Base-by-base conservation (phyloP, 1,140 invertebrate genomes). In the Drosophila pallidifrons region DNA sequence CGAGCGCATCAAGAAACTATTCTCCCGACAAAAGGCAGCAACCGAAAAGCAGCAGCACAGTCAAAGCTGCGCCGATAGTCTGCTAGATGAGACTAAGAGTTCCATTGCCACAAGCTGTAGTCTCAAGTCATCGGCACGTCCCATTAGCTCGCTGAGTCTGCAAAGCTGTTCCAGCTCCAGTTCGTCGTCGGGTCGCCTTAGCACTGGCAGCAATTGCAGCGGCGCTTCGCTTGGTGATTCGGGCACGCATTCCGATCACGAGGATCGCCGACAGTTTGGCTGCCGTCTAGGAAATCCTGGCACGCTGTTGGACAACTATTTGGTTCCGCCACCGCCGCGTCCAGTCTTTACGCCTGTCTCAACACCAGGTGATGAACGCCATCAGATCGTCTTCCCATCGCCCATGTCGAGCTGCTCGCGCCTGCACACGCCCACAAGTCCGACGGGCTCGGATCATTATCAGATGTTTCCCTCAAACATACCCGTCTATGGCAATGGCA, bases 161-260 rank as follows among this genome's bases (percentile, higher is more conserved):
- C 95, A 95, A 74, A 96, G 95, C 81, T 94, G 95, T 1, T 95
- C 95, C 8, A 96, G 95, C 94, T 94, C 93, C 91, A 77, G 73
- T 32, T 96, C 96, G 1, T 97, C 96, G 0, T 97, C 96, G 4
- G 96, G 96, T 2, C 94, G 96, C 30, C 94, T 97, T 76, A 97
- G 96, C 81, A 96, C 95, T 1, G 95, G 95, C 0, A 96, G 95
- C 85, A 95, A 94, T 6, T 95, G 95, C 68, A 97, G 96, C 81
- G 96, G 95, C 1, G 95, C 95, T 16, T 97, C 96, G 80, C 93
- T 96, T 0, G 96, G 96, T 0, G 97, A 97, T 79, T 97, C 96
- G 82, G 96, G 96, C 58, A 96, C 96, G 1, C 96, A 97, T 91
- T 97, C 96, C 1, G 96, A 97, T 88, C 95, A 95, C 63, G 96